A percentile compares a stretch with the other conserved stretches of the same genome.
Evolutionary conservation across 2,888 invertebrate genomes (phyloP).

Genomic region (Andrena marginata): DNA sequence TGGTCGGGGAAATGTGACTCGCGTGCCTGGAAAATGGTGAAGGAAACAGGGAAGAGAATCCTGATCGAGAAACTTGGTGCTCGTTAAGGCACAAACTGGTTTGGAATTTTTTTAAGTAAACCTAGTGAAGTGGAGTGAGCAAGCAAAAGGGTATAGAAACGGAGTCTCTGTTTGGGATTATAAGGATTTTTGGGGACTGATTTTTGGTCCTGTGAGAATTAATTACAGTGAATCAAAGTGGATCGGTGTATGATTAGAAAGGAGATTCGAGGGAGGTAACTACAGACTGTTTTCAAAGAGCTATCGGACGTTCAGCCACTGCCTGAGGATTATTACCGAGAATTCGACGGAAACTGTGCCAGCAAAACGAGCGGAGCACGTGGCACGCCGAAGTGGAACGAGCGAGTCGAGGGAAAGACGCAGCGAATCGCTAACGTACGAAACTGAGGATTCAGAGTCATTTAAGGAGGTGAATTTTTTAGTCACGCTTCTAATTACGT

Average conservation of each 20-base stretch:
- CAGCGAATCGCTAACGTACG: constrained; percentile 44
- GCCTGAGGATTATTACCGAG: not conserved
- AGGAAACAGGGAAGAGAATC: not conserved
- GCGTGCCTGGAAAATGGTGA: not conserved
- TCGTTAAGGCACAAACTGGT: not conserved
- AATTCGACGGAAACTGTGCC: constrained; percentile 27
- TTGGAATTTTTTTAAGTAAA: not conserved
- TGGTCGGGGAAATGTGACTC: not conserved
- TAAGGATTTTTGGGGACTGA: not conserved
- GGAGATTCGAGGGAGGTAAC: not conserved
- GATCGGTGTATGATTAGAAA: not conserved
- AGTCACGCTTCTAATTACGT: constrained; percentile 19
- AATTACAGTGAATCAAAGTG: not conserved
- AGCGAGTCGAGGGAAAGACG: constrained; percentile 40
- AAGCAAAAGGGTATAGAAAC: no score
- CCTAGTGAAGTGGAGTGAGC: not conserved
- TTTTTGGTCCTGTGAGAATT: not conserved
- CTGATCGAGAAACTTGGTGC: not conserved
- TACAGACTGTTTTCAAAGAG: not conserved
- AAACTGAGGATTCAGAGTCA: constrained; percentile 36
- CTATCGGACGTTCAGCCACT: not conserved
- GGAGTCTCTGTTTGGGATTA: not conserved
- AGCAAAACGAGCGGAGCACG: constrained; percentile 51
- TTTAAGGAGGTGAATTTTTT: constrained; percentile 30
- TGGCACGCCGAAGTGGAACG: constrained; percentile 64